Evolutionary conservation across 2,113 vertebrate species (phyloP).

Genomic region (Platysteira castanea): DNA sequence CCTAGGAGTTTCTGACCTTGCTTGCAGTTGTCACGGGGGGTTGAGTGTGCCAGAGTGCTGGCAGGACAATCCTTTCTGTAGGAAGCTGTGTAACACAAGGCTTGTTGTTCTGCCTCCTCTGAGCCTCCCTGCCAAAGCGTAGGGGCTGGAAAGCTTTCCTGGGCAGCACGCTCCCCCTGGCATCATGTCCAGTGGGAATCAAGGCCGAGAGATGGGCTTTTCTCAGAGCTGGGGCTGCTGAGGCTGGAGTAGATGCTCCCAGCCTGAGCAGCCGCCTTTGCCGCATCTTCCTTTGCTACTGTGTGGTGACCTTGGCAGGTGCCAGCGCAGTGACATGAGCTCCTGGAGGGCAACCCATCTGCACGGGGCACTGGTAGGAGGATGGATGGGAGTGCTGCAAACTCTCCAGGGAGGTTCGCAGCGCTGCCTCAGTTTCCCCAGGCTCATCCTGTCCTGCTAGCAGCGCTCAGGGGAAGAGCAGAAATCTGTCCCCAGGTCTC

Average conservation of each 20-base stretch:
- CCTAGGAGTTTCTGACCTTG: neutral
- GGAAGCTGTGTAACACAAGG: neutral
- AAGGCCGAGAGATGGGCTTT: neutral
- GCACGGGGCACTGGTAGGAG: neutral
- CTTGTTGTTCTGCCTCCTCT: neutral
- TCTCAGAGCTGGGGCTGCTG: neutral
- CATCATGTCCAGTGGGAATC: fast-evolving
- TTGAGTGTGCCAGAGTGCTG: neutral
- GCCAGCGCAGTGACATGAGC: neutral
- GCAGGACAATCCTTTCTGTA: neutral
- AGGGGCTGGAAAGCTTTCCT: neutral
- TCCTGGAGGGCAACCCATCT: neutral
- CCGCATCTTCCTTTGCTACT: neutral
- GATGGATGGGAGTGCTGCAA: fast-evolving
- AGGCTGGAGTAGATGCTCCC: neutral
- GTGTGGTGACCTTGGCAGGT: neutral
- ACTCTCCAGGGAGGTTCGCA: neutral
- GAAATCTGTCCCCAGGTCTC: neutral
- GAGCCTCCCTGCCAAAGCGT: neutral
- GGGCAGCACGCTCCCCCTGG: fast-evolving
- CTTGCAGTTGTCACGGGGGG: neutral
- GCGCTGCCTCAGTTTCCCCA: neutral
- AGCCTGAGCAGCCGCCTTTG: neutral
- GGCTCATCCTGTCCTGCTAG: fast-evolving
- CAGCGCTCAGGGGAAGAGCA: neutral